Evolutionary conservation across 1,140 invertebrate species (phyloP), one percentile per base, ranked within the genome.

Genomic region (Rhagoletis pomonella): DNA sequence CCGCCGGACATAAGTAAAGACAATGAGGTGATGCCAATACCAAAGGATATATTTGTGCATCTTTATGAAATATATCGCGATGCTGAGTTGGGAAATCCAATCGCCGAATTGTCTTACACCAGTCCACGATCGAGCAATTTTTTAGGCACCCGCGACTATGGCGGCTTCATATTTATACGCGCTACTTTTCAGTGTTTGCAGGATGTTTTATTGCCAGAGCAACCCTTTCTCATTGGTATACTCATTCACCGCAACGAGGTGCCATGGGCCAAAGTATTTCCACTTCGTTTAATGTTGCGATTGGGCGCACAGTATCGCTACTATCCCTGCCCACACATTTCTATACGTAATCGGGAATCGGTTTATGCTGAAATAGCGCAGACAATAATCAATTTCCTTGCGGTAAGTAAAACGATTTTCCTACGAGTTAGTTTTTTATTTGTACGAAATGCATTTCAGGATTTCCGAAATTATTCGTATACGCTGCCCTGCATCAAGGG

Each of bases 311-410:
- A 98, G 93, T 97, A 96, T 94, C 95, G 97, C 88, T 98, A 97
- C 92, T 98, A 98, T 94, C 97, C 97, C 2, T 97, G 96, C 92
- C 97, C 97, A 0, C 92, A 98, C 47, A 95, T 98, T 44, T 97
- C 97, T n/a, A 95, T 97, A 39, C 94, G 97, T 29, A 95, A 96
- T 90, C 93, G 97, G 17, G 96, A 97, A 87, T 96, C 97, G 0
- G 96, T 98, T 2, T 98, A 97, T 92, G 96, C 95, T 73, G 97
- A 98, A 94, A 97, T 98, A 87, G 97, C 97, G 12, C 97, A 98
- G 90, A 98, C 97, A 9, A 97, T 98, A 77, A 97, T 98, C 94
- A 98, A 97, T 94, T 94, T 98, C 60, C 93, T 98, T 86, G 97
- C 97, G 5, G 95, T 95, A 67, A 69, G 65, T 58, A 55, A 55